Percentiles rank a stretch among this genome's conserved stretches.
Evolutionary conservation across 2,888 invertebrate species (phyloP).

Genomic region (Blastobasis lacticolella): DNA sequence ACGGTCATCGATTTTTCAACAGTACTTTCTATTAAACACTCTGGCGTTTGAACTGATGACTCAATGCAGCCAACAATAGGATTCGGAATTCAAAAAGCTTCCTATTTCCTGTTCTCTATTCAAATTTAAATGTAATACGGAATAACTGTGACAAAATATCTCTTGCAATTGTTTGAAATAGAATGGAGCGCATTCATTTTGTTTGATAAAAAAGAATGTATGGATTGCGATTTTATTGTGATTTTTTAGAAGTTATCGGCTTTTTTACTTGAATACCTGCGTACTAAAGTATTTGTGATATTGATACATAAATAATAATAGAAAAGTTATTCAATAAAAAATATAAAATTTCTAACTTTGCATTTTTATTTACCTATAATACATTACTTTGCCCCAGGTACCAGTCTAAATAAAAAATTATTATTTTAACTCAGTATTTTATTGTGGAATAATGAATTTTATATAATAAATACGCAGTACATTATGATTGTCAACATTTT

Average conservation of each 20-base stretch:
- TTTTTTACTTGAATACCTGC: conserved; percentile 66
- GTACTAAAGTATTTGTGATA: conserved; percentile 66
- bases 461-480: conserved; percentile 62
- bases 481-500: conserved; percentile 58
- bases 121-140: conserved; percentile 4
- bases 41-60: no score
- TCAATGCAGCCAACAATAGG: background rate
- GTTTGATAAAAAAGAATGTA: conserved; percentile 10
- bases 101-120: conserved; percentile 51
- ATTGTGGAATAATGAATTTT: conserved; percentile 66
- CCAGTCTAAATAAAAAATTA: conserved; percentile 9
- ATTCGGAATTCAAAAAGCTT: conserved; percentile 29
- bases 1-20: no score
- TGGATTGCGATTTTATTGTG: conserved; percentile 13
- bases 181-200: conserved; percentile 14
- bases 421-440: conserved; percentile 63
- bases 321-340: conserved; percentile 69
- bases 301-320: conserved; percentile 43
- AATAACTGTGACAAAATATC: conserved; percentile 19
- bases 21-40: no score
- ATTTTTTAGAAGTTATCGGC: conserved; percentile 57
- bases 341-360: conserved; percentile 39
- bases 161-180: conserved; percentile 18
- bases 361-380: background rate
- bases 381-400: background rate